phyloP scores from a whole-genome alignment of 2,888 invertebrate genomes.

The Camponotus fellah region DNA sequence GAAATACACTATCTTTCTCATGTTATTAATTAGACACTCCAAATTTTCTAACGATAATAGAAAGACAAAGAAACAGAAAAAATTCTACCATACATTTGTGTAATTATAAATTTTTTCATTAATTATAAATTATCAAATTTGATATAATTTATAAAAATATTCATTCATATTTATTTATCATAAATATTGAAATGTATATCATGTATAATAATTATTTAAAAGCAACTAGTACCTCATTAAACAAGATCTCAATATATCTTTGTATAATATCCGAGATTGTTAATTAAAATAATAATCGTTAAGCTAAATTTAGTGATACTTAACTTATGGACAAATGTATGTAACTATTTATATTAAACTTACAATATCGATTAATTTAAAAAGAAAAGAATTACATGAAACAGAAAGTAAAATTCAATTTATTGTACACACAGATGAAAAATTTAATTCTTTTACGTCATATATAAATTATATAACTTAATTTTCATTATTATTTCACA shows the following conservation, averaged over 20 bases:
- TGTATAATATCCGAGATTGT: conserved; percentile 12
- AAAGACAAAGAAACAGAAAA: background rate
- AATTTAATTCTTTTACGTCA: background rate
- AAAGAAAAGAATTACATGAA: background rate
- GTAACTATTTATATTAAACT: conserved; percentile 1
- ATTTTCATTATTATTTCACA: background rate
- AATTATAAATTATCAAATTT: background rate
- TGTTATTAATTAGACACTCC: background rate
- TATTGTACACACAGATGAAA: background rate
- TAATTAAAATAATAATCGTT: conserved; percentile 20
- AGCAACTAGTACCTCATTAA: background rate
- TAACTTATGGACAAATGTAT: background rate
- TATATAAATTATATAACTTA: background rate
- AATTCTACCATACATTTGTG: background rate
- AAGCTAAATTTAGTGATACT: background rate
- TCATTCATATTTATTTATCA: background rate
- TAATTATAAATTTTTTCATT: background rate
- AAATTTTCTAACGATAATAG: background rate
- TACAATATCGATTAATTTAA: background rate
- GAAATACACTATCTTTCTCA: background rate
- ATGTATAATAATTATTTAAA: background rate
- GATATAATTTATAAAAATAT: background rate
- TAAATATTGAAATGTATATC: background rate
- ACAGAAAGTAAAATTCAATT: background rate
- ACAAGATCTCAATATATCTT: conserved; percentile 16